These are phyloP conservation scores for Cyclargus thomasi DNA, from an alignment of 1,140 invertebrate species.

Conservation along the genomic window DNA sequence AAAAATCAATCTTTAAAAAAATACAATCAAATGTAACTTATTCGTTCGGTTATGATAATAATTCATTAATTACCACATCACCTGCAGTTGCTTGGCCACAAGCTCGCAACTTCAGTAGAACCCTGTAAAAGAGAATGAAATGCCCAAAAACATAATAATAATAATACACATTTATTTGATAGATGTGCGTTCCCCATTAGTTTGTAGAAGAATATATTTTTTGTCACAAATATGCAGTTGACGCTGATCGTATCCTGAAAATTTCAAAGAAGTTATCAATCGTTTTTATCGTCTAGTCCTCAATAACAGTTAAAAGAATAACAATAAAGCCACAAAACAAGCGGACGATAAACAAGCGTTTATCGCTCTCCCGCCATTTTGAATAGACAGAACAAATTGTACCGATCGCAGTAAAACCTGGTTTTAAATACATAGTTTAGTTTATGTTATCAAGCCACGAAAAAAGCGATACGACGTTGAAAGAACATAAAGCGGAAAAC, in stretches of 20 bases:
- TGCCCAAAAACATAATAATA: too few relatives aligned
- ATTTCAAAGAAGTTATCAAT: neutral
- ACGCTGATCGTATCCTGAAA: neutral
- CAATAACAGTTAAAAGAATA: neutral
- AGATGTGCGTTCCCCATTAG: too few relatives aligned
- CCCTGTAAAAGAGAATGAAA: too few relatives aligned
- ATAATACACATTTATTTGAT: too few relatives aligned
- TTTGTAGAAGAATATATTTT: too few relatives aligned
- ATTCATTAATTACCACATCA: too few relatives aligned
- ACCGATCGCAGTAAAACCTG: neutral
- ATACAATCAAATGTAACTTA: too few relatives aligned
- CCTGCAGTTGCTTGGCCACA: too few relatives aligned
- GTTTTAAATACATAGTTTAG: slow-evolving; percentile 5
- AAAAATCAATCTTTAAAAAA: too few relatives aligned
- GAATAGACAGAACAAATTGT: neutral
- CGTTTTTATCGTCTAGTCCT: neutral
- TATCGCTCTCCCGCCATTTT: neutral
- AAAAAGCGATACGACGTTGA: neutral
- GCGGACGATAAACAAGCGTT: neutral
- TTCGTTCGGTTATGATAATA: too few relatives aligned
- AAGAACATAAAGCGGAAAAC: too few relatives aligned
- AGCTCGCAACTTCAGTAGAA: too few relatives aligned
- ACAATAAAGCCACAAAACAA: neutral
- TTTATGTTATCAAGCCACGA: neutral
- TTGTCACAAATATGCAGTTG: neutral